Conservation (phyloP, 2,113 vertebrate genomes). For the Thalassarche chlororhynchos region DNA sequence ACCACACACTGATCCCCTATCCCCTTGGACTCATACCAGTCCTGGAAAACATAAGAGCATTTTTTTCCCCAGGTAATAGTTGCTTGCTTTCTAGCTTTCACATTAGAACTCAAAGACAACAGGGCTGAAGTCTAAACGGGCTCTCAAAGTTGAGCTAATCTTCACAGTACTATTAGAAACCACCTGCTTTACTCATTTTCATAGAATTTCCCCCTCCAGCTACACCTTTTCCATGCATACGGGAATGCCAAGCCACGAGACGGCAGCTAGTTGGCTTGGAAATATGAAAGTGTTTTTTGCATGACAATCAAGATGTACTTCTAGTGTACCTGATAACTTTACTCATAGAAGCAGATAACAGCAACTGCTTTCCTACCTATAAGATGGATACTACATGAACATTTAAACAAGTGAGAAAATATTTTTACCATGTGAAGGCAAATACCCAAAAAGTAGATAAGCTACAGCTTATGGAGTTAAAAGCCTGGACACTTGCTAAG, state of each 20-base stretch:
- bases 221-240: background rate
- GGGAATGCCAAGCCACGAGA: background rate
- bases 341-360: background rate
- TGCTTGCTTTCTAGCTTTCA: background rate
- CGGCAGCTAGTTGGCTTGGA: background rate
- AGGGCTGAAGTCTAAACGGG: background rate
- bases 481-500: background rate
- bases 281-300: background rate
- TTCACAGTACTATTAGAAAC: background rate
- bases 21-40: background rate
- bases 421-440: background rate
- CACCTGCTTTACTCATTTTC: background rate
- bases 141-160: background rate
- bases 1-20: rapidly evolving
- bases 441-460: background rate
- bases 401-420: background rate
- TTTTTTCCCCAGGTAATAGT: background rate
- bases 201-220: background rate
- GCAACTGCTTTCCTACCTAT: background rate
- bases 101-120: background rate
- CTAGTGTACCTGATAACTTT: background rate
- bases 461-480: background rate
- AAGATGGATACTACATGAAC: background rate
- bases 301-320: background rate
- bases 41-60: background rate